Evolutionary conservation across 2,797 vertebrate species (phyloP).

Genomic region (Coregonus ussuriensis): DNA sequence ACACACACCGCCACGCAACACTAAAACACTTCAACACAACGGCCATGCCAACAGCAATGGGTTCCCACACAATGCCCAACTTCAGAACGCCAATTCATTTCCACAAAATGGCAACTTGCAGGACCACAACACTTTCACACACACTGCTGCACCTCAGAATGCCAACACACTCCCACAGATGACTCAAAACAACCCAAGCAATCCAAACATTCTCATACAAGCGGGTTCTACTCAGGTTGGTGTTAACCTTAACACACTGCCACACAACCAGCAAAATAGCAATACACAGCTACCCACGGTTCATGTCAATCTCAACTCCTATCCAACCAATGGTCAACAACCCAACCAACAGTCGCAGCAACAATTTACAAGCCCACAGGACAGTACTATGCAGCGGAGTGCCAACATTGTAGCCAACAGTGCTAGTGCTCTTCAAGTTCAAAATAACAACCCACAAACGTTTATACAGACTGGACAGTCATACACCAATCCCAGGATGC

Average conservation of each 20-base stretch:
- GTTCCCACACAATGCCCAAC: conserved; percentile 34
- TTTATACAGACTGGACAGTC: conserved; percentile 9
- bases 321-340: conserved; percentile 31
- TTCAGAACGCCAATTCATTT: conserved; percentile 54
- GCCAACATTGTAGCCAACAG: conserved; percentile 15
- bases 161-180: conserved; percentile 36
- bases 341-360: conserved; percentile 35
- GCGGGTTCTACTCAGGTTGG: conserved; percentile 50
- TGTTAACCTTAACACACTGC: conserved; percentile 68
- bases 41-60: conserved; percentile 44
- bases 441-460: conserved; percentile 31
- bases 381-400: conserved; percentile 11
- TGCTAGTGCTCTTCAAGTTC: conserved; percentile 15
- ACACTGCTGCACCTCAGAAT: conserved; percentile 48
- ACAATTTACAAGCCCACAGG: conserved; percentile 20
- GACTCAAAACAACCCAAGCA: conserved; percentile 49
- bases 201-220: conserved; percentile 73
- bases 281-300: conserved; percentile 66
- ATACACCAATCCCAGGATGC: conserved; percentile 34
- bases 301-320: conserved; percentile 74
- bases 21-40: conserved; percentile 46
- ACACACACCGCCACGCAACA: conserved; percentile 34
- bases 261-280: conserved; percentile 49
- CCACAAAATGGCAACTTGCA: conserved; percentile 62
- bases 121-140: conserved; percentile 55